phyloP scores from a whole-genome alignment of 1,140 invertebrate species.

The Megalopta genalis region DNA sequence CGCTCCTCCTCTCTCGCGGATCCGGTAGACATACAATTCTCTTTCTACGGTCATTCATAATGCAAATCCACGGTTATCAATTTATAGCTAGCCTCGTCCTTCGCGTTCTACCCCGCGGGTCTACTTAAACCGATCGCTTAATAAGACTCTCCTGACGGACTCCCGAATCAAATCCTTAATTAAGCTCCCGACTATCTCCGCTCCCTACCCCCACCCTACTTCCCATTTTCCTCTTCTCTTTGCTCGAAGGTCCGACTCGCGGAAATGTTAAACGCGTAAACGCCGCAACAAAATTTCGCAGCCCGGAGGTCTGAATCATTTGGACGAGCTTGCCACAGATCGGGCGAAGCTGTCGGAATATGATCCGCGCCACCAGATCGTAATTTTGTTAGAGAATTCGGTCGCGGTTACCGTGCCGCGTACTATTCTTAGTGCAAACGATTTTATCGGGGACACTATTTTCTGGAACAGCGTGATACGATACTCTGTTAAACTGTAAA shows the following conservation, averaged over 20 bases:
- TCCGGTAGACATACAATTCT: neutral
- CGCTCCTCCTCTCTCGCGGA: neutral
- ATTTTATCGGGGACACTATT: too few species aligned
- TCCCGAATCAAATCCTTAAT: neutral
- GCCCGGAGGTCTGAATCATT: too few species aligned
- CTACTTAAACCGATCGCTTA: neutral
- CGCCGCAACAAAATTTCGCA: too few species aligned
- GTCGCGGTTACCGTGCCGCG: too few species aligned
- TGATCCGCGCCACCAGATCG: too few species aligned
- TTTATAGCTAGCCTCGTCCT: neutral
- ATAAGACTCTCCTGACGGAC: neutral
- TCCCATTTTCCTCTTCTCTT: neutral
- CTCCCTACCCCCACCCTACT: neutral
- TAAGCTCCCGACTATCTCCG: neutral
- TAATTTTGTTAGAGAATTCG: too few species aligned
- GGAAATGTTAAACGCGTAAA: neutral
- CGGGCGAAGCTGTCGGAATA: too few species aligned
- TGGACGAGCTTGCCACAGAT: too few species aligned
- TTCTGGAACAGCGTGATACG: too few species aligned
- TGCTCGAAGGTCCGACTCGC: too few species aligned
- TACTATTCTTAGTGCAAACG: too few species aligned
- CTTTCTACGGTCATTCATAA: neutral
- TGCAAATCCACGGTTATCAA: neutral
- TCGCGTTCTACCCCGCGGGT: neutral
- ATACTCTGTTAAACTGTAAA: too few species aligned